Conservation (phyloP, 2,888 invertebrate genomes). For the Temnothorax ravouxi region DNA sequence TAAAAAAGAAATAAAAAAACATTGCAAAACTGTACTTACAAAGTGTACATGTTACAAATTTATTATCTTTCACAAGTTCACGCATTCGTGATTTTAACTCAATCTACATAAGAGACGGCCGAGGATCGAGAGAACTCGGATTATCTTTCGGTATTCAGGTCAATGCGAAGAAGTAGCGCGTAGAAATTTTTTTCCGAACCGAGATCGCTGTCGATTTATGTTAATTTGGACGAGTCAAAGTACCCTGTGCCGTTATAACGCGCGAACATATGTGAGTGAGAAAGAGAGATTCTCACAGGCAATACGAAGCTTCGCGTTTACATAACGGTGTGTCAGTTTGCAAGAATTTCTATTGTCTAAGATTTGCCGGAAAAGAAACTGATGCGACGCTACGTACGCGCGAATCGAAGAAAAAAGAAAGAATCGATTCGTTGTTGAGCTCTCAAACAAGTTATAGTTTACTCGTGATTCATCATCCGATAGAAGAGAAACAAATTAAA, state of each 20-base stretch:
- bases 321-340: conserved; percentile 65
- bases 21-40: not conserved
- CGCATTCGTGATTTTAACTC: conserved; percentile 43
- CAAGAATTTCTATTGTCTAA: conserved; percentile 43
- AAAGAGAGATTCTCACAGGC: conserved; percentile 32
- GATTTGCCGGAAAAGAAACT: conserved; percentile 16
- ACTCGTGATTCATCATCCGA: not conserved
- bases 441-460: not conserved
- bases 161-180: conserved; percentile 78
- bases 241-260: conserved; percentile 82
- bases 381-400: not conserved
- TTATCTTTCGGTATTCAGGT: conserved; percentile 75
- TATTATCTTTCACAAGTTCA: conserved; percentile 14
- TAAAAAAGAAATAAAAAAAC: not conserved
- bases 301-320: conserved; percentile 60
- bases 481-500: not conserved
- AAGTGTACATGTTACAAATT: not conserved
- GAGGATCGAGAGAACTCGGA: conserved; percentile 34
- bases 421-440: conserved; percentile 7
- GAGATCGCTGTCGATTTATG: conserved; percentile 86
- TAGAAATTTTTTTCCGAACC: conserved; percentile 75
- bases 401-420: conserved; percentile 35
- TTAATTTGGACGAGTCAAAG: conserved; percentile 81
- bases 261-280: conserved; percentile 67
- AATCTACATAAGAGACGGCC: conserved; percentile 9